A percentile compares a stretch with the other conserved stretches of the same genome.
These are phyloP conservation scores for Equus przewalskii DNA, from an alignment of 2,113 vertebrate species.

Conservation along the genomic window DNA sequence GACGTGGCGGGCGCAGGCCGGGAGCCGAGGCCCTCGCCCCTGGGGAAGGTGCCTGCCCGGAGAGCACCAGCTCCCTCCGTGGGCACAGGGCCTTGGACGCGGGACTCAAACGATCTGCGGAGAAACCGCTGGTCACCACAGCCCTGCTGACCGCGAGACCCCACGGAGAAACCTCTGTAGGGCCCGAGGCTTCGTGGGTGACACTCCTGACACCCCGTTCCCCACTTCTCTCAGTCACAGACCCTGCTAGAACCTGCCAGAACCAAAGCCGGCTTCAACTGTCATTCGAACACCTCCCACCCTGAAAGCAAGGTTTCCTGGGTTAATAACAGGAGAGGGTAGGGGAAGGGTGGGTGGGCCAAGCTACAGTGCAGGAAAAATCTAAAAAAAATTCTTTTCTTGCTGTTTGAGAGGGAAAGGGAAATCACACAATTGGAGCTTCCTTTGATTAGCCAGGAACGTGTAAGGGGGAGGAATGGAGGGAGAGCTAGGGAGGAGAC, in stretches of 20 bases:
- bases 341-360: neutral
- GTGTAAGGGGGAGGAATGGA: neutral
- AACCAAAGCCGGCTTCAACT: neutral
- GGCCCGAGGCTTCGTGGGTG: neutral
- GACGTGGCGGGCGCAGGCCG: neutral
- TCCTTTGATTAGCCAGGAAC: neutral
- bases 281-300: neutral
- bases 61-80: rapidly evolving
- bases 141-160: rapidly evolving
- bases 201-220: neutral
- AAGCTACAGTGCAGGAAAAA: neutral
- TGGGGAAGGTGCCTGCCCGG: neutral
- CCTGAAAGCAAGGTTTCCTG: neutral
- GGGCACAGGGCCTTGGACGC: rapidly evolving
- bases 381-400: neutral
- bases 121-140: too few relatives aligned
- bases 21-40: neutral
- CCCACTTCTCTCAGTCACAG: neutral
- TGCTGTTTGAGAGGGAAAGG: neutral
- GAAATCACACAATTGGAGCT: neutral
- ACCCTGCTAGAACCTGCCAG: neutral
- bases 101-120: neutral
- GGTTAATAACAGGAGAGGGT: neutral
- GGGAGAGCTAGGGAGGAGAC: neutral
- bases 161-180: neutral